Evolutionary conservation across 2,888 invertebrate species (phyloP).

Genomic region (Tachina lurida): DNA sequence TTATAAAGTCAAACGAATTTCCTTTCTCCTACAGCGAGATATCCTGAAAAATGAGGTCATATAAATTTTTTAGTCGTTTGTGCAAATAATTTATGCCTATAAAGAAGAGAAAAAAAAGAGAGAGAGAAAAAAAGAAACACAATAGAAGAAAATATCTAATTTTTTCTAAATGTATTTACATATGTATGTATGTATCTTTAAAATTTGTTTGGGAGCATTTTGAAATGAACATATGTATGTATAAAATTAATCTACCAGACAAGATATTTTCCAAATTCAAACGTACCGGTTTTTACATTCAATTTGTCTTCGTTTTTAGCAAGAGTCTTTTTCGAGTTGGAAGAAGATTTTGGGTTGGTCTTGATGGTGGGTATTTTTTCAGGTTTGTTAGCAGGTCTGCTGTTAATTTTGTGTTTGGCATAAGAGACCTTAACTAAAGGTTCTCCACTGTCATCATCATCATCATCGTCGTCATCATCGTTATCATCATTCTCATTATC

Average conservation of each 20-base stretch:
- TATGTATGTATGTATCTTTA: constrained; percentile 19
- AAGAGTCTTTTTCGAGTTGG: constrained; percentile 81
- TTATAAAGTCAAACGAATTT: constrained; percentile 77
- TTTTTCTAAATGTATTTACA: constrained; percentile 28
- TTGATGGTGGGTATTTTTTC: constrained; percentile 75
- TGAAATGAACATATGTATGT: constrained; percentile 74
- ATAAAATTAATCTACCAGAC: constrained; percentile 86
- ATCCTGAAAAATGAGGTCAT: constrained; percentile 83
- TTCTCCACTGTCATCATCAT: constrained; percentile 75
- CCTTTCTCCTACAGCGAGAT: constrained; percentile 82
- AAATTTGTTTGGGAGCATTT: constrained; percentile 54
- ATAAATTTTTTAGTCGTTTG: constrained; percentile 83
- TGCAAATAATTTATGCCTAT: constrained; percentile 83
- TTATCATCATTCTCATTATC: constrained; percentile 72
- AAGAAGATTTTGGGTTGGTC: constrained; percentile 73
- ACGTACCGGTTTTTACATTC: constrained; percentile 88
- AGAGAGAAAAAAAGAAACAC: constrained; percentile 80
- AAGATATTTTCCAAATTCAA: constrained; percentile 92
- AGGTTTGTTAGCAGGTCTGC: constrained; percentile 71
- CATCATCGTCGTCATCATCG: constrained; percentile 72
- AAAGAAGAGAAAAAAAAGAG: constrained; percentile 78
- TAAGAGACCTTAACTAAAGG: constrained; percentile 81
- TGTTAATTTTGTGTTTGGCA: constrained; percentile 76
- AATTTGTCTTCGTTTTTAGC: constrained; percentile 82
- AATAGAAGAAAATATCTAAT: constrained; percentile 69